phyloP scores from a whole-genome alignment of 2,113 vertebrate species.

The sheep (Ovis aries) region DNA sequence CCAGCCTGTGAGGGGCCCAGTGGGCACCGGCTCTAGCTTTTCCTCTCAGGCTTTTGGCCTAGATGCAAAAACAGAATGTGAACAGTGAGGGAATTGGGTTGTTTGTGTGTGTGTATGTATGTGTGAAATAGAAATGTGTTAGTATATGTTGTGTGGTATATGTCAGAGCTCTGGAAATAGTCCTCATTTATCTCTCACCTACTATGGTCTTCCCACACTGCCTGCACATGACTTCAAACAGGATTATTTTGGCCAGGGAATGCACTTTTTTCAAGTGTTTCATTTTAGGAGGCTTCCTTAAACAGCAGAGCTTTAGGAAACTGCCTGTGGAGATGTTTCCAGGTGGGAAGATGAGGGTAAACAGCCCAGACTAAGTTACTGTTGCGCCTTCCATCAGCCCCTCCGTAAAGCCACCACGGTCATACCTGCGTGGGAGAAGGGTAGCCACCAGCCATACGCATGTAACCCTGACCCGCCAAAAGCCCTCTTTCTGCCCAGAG shows the following conservation, averaged over 20 bases:
- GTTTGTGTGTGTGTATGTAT: neutral
- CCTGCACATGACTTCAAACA: neutral
- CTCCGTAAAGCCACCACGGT: neutral
- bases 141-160: neutral
- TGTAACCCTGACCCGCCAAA: neutral
- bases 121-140: neutral
- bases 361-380: neutral
- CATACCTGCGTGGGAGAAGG: neutral
- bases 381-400: neutral
- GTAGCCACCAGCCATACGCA: rapidly evolving
- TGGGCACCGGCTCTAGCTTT: neutral
- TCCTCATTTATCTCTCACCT: neutral
- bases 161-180: neutral
- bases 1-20: too few species aligned
- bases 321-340: neutral
- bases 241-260: neutral
- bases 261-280: neutral
- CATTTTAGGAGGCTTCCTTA: neutral
- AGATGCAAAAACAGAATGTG: neutral
- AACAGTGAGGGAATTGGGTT: neutral
- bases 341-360: neutral
- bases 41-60: neutral
- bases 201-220: neutral
- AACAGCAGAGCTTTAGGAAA: neutral
- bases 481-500: rapidly evolving